Evolutionary conservation across 2,888 invertebrate genomes (phyloP).

Genomic region (Sicus ferrugineus): DNA sequence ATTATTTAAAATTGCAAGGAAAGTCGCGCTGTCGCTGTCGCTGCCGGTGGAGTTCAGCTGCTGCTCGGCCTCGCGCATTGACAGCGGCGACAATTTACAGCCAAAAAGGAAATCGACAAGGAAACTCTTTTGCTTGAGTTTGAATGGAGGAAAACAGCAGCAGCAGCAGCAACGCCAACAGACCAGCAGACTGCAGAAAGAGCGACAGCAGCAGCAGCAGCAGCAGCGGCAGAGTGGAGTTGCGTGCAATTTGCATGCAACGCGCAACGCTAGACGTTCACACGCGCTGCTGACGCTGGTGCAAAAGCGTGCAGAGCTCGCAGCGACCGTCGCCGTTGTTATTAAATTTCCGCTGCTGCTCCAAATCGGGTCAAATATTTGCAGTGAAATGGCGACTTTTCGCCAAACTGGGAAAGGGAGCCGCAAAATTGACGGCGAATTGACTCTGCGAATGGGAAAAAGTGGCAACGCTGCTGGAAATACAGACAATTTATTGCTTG

Average conservation of each 20-base stretch:
- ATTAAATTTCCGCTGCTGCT: no score
- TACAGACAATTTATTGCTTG: no score
- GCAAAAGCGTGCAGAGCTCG: no score
- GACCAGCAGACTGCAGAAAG: not conserved
- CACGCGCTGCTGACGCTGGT: no score
- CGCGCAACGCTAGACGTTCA: no score
- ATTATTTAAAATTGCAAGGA: not conserved
- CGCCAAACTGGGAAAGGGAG: not conserved
- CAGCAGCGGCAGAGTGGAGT: not conserved
- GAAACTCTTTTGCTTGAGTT: not conserved
- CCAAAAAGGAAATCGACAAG: not conserved
- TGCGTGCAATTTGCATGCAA: constrained; percentile 16
- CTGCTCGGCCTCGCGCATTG: not conserved
- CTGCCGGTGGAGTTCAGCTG: not conserved
- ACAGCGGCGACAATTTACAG: constrained; percentile 14
- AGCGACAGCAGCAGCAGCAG: not conserved
- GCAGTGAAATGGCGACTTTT: constrained; percentile 12
- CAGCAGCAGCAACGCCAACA: not conserved
- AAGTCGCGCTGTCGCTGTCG: not conserved
- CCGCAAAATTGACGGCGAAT: not conserved
- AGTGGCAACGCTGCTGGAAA: no score
- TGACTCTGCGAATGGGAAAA: not conserved
- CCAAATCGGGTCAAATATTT: constrained; percentile 17
- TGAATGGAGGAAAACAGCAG: not conserved
- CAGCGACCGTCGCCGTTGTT: no score